Percentiles rank a stretch among this genome's conserved stretches.
phyloP scores from a whole-genome alignment of 1,140 invertebrate genomes.

The Thrips palmi region DNA sequence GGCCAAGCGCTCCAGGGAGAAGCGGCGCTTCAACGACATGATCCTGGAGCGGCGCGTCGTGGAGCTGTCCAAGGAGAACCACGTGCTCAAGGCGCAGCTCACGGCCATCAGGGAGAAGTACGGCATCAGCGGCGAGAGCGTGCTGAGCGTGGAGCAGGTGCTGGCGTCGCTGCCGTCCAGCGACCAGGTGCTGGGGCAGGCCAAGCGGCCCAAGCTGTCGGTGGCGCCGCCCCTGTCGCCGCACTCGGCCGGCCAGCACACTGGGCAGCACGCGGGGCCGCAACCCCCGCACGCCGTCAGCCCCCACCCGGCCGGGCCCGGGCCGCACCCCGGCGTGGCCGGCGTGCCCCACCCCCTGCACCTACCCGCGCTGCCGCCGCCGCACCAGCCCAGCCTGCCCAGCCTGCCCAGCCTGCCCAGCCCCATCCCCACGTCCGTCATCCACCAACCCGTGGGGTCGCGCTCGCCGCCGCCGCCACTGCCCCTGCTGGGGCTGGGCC shows the following conservation, averaged over 20 bases:
- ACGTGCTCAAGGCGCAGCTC: conserved; percentile 79
- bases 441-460: neutral
- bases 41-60: conserved; percentile 84
- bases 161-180: conserved; percentile 60
- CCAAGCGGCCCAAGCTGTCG: conserved; percentile 55
- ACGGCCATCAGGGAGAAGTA: conserved; percentile 86
- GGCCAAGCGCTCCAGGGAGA: conserved; percentile 84
- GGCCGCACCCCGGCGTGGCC: conserved; percentile 11
- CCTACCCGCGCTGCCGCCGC: conserved; percentile 17
- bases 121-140: conserved; percentile 67
- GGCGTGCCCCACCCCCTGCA: conserved; percentile 12
- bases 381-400: conserved; percentile 17
- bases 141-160: conserved; percentile 75
- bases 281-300: conserved; percentile 7
- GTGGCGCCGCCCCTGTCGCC: conserved; percentile 23
- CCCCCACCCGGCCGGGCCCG: conserved; percentile 13
- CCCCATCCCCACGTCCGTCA: conserved; percentile 12
- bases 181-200: conserved; percentile 63
- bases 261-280: conserved; percentile 10
- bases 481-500: too few relatives aligned
- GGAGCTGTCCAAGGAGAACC: conserved; percentile 87
- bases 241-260: conserved; percentile 9
- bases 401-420: conserved; percentile 21
- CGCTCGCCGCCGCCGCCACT: conserved; percentile 19
- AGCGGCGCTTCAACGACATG: conserved; percentile 92